Evolutionary conservation across 2,113 vertebrate species (phyloP), one percentile per base, ranked within the genome.

Genomic region (Polypterus bichir): DNA sequence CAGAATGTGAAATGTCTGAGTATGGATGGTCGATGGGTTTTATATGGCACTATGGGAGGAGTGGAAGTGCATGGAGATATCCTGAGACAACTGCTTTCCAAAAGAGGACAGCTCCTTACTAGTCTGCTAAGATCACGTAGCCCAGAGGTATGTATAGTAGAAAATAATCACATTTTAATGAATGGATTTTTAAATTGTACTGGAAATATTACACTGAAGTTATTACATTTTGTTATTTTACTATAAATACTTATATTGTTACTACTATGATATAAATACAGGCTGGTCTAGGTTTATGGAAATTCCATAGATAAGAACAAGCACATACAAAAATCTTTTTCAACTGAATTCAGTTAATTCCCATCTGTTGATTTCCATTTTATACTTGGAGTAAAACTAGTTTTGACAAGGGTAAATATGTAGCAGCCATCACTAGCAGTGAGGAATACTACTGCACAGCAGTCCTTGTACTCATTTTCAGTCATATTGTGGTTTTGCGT

Each of bases 21-120:
- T 44, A 69, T 70, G 0, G 90, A 92, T 7, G 89, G 89, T 45
- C 68, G 82, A 44, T 92, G 89, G 90, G 79, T 93, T 70, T 73
- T 93, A 60, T 92, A 90, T 3, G 89, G 90, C 54, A 72, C 86
- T 2, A 73, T 91, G 79, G 77, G 86, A 52, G 88, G 86, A 65
- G 70, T 71, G 11, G 57, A 73, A 0, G 71, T 92, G 6, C 71
- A 73, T 1, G 91, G 90, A 61, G 82, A 92, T 59, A 68, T 93
- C 53, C 67, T 92, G 68, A 68, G 85, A 9, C 88, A 78, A 64
- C 73, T 93, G 52, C 81, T 90, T 67, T 80, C 74, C 63, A 93
- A 90, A 67, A 70, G 87, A 74, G 91, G 85, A 47, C 84, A 72
- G 72, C 70, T 93, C 59, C 81, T 90, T 11, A 70, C 76, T 4